Evolutionary conservation across 1,140 invertebrate genomes (phyloP), one percentile per base, ranked within the genome.

Genomic region (Aphaenogaster ashmeadi): DNA sequence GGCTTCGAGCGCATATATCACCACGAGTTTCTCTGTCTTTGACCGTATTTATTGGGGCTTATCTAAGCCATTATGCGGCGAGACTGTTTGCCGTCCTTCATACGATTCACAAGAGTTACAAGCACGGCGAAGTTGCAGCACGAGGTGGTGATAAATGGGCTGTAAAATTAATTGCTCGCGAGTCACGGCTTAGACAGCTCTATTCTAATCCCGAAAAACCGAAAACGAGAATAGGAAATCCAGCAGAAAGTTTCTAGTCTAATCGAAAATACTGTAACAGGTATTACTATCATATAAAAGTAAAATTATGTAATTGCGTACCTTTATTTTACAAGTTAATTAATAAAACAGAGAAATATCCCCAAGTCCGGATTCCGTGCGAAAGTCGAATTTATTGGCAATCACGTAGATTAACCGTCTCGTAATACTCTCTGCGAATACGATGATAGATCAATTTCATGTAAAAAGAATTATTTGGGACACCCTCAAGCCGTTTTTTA

Each of bases 231-330:
- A 56, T 71, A 80, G 38, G 80, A 66, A 85, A 91, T 72, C 77
- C 79, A 87, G 78, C 88, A 89, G 92, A 87, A 90, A 90, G 75
- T 92, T 92, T 93, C 94, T 95, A 95, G 90, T 93, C 95, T 95
- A 95, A 94, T 94, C 89, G 92, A 93, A 95, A 95, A 95, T 95
- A 95, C 95, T 95, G 95, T 93, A 95, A 90, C 92, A 95, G 94
- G 94, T 95, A 95, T 95, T 94, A 93, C 94, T 93, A 95, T 93
- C 92, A 94, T 92, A 91, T 93, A 94, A 92, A 91, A 92, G 90
- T 94, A 92, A 84, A 94, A 93, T 92, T 93, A 94, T 86, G 69
- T 94, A 94, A 93, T 94, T 88, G 88, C 88, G 91, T 93, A 94
- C 91, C 89, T 94, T 94, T 94, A 95, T 93, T 94, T 93, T 95